Percentiles rank a stretch among this genome's conserved stretches.
These are phyloP conservation scores for Halcyon leucocephala DNA, from an alignment of 2,797 vertebrate species.

Conservation along the genomic window DNA sequence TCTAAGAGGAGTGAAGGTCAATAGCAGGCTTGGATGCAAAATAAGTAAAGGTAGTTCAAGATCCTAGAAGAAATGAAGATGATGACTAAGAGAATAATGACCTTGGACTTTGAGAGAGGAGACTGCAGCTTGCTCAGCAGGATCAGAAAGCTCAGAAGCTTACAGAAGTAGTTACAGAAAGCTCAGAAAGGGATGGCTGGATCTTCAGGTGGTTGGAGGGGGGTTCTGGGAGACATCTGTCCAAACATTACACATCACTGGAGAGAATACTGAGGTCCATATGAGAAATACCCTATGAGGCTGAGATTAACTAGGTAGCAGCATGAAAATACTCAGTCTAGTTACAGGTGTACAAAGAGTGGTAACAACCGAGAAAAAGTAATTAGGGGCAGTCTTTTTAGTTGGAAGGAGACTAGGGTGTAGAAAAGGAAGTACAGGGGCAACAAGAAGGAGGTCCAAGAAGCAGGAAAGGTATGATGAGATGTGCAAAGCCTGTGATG, in stretches of 20 bases:
- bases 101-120: neutral
- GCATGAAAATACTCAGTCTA: neutral
- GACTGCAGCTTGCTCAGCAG: neutral
- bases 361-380: neutral
- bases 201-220: neutral
- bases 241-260: neutral
- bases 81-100: neutral
- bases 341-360: neutral
- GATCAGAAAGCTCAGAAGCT: neutral
- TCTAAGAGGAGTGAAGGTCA: neutral
- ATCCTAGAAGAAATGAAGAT: neutral
- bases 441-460: neutral
- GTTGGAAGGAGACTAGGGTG: neutral
- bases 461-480: neutral
- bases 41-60: neutral
- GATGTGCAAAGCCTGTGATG: neutral
- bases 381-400: neutral
- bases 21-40: neutral
- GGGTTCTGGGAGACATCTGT: accelerated
- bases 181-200: neutral
- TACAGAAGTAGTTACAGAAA: neutral
- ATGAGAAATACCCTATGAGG: accelerated
- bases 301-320: neutral
- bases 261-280: neutral
- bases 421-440: neutral